These are phyloP conservation scores for Cyprinodon brontotheroides DNA, from an alignment of 2,113 vertebrate genomes.

Conservation along the genomic window DNA sequence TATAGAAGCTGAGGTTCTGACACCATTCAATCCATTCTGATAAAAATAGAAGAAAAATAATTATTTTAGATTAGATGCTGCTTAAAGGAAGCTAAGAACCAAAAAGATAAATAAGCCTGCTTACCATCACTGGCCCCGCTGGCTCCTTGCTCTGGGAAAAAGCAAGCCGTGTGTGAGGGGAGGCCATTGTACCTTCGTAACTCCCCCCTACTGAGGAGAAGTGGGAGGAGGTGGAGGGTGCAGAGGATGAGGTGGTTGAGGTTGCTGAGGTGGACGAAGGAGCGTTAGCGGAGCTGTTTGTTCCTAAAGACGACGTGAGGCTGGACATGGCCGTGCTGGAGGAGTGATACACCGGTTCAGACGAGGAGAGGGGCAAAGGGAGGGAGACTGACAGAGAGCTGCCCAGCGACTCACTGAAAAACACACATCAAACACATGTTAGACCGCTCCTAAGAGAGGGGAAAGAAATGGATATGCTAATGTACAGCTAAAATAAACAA, in stretches of 20 bases:
- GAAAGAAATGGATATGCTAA: neutral
- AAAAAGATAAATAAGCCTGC: constrained; percentile 11
- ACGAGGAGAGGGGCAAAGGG: constrained; percentile 70
- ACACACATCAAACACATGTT: neutral
- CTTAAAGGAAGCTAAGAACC: neutral
- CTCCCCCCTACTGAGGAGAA: constrained; percentile 70
- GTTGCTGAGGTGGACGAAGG: constrained; percentile 59
- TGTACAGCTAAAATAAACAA: too few relatives aligned
- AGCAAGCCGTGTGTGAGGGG: constrained; percentile 71
- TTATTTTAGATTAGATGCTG: neutral
- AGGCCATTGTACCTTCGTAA: constrained; percentile 69
- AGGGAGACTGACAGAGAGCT: constrained; percentile 71
- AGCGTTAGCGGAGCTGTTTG: constrained; percentile 48
- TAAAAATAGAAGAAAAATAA: constrained; percentile 47
- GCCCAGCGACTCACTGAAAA: constrained; percentile 73
- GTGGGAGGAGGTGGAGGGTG: constrained; percentile 61
- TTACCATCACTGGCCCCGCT: constrained; percentile 76
- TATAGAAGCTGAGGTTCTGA: constrained; percentile 83
- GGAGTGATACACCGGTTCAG: constrained; percentile 77
- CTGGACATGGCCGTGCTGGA: constrained; percentile 67
- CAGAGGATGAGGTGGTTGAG: constrained; percentile 61
- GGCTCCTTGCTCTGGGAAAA: constrained; percentile 80
- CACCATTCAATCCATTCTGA: constrained; percentile 89
- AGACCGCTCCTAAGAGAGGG: neutral
- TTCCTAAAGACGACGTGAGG: constrained; percentile 71